phyloP scores from a whole-genome alignment of 2,797 vertebrate genomes.

The Cuculus canorus region DNA sequence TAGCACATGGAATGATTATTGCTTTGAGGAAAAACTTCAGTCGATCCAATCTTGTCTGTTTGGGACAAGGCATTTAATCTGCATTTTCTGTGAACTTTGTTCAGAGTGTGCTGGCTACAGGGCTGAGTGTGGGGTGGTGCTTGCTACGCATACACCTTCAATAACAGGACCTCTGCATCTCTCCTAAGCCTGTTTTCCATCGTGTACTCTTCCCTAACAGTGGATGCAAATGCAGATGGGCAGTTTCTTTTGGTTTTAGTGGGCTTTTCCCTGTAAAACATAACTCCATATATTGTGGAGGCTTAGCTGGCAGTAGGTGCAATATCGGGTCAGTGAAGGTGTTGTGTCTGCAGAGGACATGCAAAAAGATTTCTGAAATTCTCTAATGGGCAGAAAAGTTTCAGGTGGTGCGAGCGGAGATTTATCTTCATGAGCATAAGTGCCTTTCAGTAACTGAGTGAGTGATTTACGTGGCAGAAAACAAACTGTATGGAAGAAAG shows the following conservation, averaged over 20 bases:
- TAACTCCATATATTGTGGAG: not conserved
- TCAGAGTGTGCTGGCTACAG: slow-evolving; percentile 8
- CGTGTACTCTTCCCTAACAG: not conserved
- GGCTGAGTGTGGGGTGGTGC: not conserved
- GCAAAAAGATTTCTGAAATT: not conserved
- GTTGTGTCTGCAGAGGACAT: not conserved
- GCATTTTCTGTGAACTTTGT: slow-evolving; percentile 14
- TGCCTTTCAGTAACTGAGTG: not conserved
- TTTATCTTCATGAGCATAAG: not conserved
- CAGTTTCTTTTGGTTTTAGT: slow-evolving; percentile 35
- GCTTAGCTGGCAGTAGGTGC: not conserved
- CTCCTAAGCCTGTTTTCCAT: not conserved
- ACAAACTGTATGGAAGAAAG: not conserved
- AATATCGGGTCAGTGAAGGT: not conserved
- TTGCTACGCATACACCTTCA: not conserved
- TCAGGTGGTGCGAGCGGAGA: not conserved
- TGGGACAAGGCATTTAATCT: slow-evolving; percentile 14
- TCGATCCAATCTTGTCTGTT: not conserved
- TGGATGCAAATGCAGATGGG: not conserved
- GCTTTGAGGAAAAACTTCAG: not conserved
- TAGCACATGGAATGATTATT: not conserved
- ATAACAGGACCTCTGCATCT: not conserved
- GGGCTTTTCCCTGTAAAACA: slow-evolving; percentile 11
- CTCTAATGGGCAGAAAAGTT: not conserved
- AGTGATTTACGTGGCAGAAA: not conserved